These are phyloP conservation scores for Mobula hypostoma DNA, from an alignment of 2,113 vertebrate species.

Conservation along the genomic window DNA sequence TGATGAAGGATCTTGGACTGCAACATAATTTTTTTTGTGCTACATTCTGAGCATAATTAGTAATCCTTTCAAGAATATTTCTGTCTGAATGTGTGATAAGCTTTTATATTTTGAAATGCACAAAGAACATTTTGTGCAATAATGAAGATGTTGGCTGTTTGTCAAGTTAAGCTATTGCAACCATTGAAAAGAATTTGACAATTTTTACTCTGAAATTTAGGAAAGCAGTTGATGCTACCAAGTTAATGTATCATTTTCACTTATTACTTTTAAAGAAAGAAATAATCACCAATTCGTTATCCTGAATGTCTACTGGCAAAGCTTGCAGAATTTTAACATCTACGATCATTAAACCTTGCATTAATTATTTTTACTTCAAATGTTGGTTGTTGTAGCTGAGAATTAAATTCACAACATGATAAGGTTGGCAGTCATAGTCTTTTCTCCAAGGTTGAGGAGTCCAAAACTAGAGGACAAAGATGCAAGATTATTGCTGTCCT, in stretches of 20 bases:
- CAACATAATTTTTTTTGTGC: too few relatives aligned
- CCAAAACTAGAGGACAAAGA: too few relatives aligned
- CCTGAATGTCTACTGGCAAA: not conserved
- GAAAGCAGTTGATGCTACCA: not conserved
- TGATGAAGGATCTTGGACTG: too few relatives aligned
- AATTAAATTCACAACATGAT: not conserved
- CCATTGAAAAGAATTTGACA: not conserved
- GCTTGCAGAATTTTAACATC: not conserved
- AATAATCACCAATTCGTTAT: not conserved
- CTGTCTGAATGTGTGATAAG: not conserved
- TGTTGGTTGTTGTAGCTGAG: not conserved
- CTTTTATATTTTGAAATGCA: not conserved
- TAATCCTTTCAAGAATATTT: not conserved
- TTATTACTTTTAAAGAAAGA: not conserved
- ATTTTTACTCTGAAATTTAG: not conserved
- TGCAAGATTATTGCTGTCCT: too few relatives aligned
- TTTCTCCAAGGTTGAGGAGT: too few relatives aligned
- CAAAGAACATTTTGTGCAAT: not conserved
- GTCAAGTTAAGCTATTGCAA: not conserved
- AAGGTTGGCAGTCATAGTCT: too few relatives aligned
- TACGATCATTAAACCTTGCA: not conserved
- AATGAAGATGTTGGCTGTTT: not conserved
- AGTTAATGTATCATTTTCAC: not conserved
- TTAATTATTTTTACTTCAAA: not conserved
- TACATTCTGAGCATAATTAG: not conserved